Evolutionary conservation across 2,888 invertebrate species (phyloP).

Genomic region (Scaptomyza reducta): DNA sequence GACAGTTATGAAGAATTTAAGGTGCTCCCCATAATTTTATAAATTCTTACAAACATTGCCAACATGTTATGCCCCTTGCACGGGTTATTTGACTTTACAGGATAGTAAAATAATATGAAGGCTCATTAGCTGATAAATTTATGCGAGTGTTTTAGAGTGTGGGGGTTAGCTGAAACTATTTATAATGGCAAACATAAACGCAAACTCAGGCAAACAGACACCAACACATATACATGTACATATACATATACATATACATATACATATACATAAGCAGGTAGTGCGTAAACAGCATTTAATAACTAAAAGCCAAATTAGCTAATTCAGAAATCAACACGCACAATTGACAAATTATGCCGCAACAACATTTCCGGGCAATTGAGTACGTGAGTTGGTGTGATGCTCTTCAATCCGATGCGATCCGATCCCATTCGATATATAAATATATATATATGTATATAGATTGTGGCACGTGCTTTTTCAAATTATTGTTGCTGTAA

Average conservation of each 20-base stretch:
- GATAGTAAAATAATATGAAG: slow-evolving; percentile 51
- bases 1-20: neutral
- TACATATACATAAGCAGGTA: slow-evolving; percentile 10
- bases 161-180: slow-evolving; percentile 30
- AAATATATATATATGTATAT: neutral
- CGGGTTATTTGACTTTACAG: neutral
- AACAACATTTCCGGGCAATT: slow-evolving; percentile 80
- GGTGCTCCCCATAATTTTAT: neutral
- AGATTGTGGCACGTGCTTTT: slow-evolving; percentile 62
- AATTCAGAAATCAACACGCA: slow-evolving; percentile 81
- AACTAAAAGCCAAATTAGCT: slow-evolving; percentile 80
- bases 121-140: slow-evolving; percentile 63
- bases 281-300: slow-evolving; percentile 73
- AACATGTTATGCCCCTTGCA: slow-evolving; percentile 2
- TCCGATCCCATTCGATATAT: slow-evolving; percentile 6
- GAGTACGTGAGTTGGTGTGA: slow-evolving; percentile 60
- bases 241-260: neutral
- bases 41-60: neutral
- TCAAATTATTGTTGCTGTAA: slow-evolving; percentile 69
- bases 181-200: slow-evolving; percentile 31
- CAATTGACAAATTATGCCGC: slow-evolving; percentile 81
- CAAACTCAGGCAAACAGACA: slow-evolving; percentile 14
- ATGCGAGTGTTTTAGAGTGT: slow-evolving; percentile 10
- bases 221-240: neutral
- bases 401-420: slow-evolving; percentile 1